Base-by-base conservation (phyloP, 2,888 invertebrate genomes). In the Platycheirus rosarum region DNA sequence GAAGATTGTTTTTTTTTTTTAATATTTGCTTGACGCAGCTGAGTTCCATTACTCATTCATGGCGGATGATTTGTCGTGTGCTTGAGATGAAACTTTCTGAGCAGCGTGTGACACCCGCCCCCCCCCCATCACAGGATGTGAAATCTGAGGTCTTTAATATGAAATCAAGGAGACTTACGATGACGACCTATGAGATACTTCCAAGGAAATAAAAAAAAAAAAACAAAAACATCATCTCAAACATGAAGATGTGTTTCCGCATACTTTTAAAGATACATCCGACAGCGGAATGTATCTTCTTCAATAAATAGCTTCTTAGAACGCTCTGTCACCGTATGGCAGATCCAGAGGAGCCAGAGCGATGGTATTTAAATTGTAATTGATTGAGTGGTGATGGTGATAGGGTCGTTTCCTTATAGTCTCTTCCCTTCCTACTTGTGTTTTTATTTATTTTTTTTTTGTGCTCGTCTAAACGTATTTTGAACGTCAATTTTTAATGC, bases 301-400 rank as follows among this genome's bases (percentile, higher is more conserved):
- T 57, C 23, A 53, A 53, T 53, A 55, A 70, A 53, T 62, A 18
- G 23, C 40, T 44, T 46, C n/a, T 29, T 7, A 14, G 26, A 40
- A 49, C 23, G 29, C 23, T 69, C 55, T 23, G 29, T 13, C n/a
- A 0, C 23, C 5, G 11, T 2, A 40, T 8, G 14, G 14, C 2
- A 42, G 26, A 26, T 57, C 6, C 60, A 53, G 20, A 23, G n/a
- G 11, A 35, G 53, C 11, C n/a, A 44, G 44, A 60, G 7, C 16
- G 60, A 42, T 26, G 76, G 26, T 73, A 73, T 82, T 77, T 77
- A 82, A 82, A 82, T 82, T 82, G 68, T 62, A 48, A 66, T 77
- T 82, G 77, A 76, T 82, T 62, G 71, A 82, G 82, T 82, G 77
- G 71, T 68, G 82, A 82, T 82, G 77, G 71, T 68, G 82, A 82